phyloP scores from a whole-genome alignment of 2,888 invertebrate genomes.

The Drosophila kanekoi region DNA sequence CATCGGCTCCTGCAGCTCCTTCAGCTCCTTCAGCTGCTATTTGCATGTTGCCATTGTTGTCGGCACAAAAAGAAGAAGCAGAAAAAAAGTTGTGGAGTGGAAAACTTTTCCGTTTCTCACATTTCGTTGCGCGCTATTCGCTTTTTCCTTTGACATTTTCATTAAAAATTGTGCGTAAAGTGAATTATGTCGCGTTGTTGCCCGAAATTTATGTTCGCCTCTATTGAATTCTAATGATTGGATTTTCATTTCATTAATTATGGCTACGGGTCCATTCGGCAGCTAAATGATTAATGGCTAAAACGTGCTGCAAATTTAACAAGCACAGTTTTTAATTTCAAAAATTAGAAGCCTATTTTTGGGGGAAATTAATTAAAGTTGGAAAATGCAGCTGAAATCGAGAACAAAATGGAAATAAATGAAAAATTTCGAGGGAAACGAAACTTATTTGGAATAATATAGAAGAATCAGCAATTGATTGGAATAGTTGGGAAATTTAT shows the following conservation, averaged over 20 bases:
- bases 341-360: not conserved
- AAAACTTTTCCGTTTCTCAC: conserved; percentile 53
- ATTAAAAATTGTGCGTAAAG: conserved; percentile 72
- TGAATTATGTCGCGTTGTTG: conserved; percentile 70
- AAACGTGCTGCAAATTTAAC: conserved; percentile 28
- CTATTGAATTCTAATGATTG: conserved; percentile 76
- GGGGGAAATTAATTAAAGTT: not conserved
- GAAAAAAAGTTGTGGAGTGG: not conserved
- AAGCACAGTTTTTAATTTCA: not conserved
- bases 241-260: conserved; percentile 68
- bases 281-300: conserved; percentile 26
- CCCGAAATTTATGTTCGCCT: conserved; percentile 64
- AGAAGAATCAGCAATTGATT: too few species aligned
- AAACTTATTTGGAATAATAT: too few species aligned
- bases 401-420: too few species aligned
- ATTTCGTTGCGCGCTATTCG: too few species aligned
- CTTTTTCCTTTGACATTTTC: conserved; percentile 73
- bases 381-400: not conserved
- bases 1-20: conserved; percentile 23
- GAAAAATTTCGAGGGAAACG: too few species aligned
- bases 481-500: too few species aligned
- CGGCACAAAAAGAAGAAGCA: conserved; percentile 27
- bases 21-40: conserved; percentile 17
- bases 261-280: conserved; percentile 16
- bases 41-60: conserved; percentile 56